Percentiles rank a stretch among this genome's conserved stretches.
phyloP scores from a whole-genome alignment of 2,113 vertebrate genomes.

The Nerophis lumbriciformis region DNA sequence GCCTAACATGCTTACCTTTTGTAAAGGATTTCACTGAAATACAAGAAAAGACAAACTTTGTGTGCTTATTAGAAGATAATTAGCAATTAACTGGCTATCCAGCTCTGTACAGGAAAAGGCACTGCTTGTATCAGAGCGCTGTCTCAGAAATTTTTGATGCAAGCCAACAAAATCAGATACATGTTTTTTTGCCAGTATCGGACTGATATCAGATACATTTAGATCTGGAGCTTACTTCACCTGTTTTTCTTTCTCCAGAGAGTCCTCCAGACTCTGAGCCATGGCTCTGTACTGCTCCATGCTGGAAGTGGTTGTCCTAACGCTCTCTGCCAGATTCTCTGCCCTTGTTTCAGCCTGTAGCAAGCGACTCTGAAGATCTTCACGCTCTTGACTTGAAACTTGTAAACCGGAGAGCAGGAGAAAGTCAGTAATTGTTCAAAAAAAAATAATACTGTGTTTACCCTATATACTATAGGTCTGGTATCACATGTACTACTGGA shows the following conservation, averaged over 20 bases:
- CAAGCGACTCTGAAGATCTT: constrained; percentile 78
- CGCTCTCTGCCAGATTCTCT: constrained; percentile 81
- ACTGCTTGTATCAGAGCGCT: no score
- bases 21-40: no score
- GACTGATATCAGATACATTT: no score
- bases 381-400: constrained; percentile 72
- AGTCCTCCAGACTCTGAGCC: constrained; percentile 90
- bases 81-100: no score
- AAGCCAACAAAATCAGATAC: no score
- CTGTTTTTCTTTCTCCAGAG: constrained; percentile 90
- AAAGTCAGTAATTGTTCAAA: background rate
- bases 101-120: no score
- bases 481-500: background rate
- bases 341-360: constrained; percentile 78
- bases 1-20: no score
- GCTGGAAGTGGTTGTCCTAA: constrained; percentile 76
- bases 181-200: no score
- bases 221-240: constrained; percentile 47
- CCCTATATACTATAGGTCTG: background rate
- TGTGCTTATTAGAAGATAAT: no score
- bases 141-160: no score
- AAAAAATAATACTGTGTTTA: background rate
- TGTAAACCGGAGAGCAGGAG: constrained; percentile 60
- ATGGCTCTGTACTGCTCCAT: constrained; percentile 89
- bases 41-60: no score